These are phyloP conservation scores for Cliona cf. orientalis DNA, from an alignment of 37 sponge, comb jelly and placozoan species.

Conservation along the genomic window DNA sequence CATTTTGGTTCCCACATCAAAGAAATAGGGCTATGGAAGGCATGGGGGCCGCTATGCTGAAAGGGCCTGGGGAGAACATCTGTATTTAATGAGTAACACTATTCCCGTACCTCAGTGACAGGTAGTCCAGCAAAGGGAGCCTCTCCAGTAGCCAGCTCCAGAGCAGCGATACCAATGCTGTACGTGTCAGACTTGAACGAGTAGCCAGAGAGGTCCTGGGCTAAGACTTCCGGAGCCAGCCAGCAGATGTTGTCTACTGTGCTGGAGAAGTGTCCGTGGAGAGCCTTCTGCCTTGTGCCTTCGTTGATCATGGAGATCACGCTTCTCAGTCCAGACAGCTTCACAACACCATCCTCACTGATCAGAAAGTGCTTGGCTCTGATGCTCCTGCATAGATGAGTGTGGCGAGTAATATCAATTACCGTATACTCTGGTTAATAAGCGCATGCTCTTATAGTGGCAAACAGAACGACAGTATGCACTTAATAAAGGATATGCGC, in stretches of 20 bases:
- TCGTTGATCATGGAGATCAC: constrained; percentile 44
- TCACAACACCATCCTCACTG: constrained; percentile 63
- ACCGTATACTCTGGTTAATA: too few species aligned
- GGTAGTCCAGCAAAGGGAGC: constrained; percentile 90
- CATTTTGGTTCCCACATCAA: too few species aligned
- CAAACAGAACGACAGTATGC: too few species aligned
- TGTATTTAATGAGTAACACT: too few species aligned
- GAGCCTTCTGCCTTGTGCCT: constrained; percentile 53
- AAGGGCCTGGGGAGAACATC: too few species aligned
- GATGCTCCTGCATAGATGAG: constrained; percentile 54
- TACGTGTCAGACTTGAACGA: constrained; percentile 69
- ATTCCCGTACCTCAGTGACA: constrained; percentile 82
- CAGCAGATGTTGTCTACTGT: constrained; percentile 82
- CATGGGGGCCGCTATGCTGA: too few species aligned
- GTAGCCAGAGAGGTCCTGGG: constrained; percentile 78
- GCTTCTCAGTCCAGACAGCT: constrained; percentile 77
- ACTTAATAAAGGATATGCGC: too few species aligned
- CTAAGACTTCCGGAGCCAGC: constrained; percentile 88
- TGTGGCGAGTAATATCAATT: too few species aligned
- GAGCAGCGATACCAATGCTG: constrained; percentile 81
- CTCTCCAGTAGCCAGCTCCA: constrained; percentile 89
- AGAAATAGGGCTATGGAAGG: too few species aligned
- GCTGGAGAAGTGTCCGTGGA: constrained; percentile 67
- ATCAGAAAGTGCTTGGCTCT: constrained; percentile 85
- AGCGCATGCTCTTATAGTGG: too few species aligned